Evolutionary conservation across 2,113 vertebrate species (phyloP), one percentile per base, ranked within the genome.

Genomic region (Mastomys natalensis): DNA sequence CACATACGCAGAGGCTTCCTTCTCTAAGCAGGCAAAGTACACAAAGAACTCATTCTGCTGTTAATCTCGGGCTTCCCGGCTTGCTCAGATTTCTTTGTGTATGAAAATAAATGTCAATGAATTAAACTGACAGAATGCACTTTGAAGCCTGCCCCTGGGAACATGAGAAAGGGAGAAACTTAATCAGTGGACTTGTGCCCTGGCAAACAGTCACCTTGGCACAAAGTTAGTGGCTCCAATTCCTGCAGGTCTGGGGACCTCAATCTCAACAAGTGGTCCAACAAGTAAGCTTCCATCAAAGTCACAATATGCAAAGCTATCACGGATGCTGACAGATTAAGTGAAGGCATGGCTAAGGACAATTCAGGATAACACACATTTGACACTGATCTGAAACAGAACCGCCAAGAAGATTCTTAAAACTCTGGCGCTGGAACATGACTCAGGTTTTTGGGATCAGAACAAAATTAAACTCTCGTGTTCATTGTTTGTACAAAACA

Each of bases 21-120:
- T 58, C 24, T 43, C 26, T 24, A 78, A 82, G 26, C 34, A 37
- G 12, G 26, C 66, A 70, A 95, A 40, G 9, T 40, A 51, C 48
- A 48, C 73, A 78, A 81, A 96, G 48, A 29, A 51, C 29, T 62
- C 74, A 45, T 87, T 80, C 76, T 91, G 43, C n/a, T 74, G 8
- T 34, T 51, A 48, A 43, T 78, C 37, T 80, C 5, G 48, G 53
- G n/a, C 66, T 64, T 87, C 37, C 22, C 60, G 24, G 51, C 7
- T 17, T 26, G 31, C n/a, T 95, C 87, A 81, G 55, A 89, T 62
- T 68, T 94, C 84, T 93, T 78, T 91, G 68, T 82, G 68, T 22
- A 34, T 43, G 77, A 85, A 94, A 94, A 93, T 58, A 92, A 84
- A 87, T 70, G 60, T 34, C 88, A 48, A 11, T 7, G 45, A 43